Conservation (phyloP, 37 sponge, comb jelly and placozoan genomes). For the Axinella damicornis region DNA sequence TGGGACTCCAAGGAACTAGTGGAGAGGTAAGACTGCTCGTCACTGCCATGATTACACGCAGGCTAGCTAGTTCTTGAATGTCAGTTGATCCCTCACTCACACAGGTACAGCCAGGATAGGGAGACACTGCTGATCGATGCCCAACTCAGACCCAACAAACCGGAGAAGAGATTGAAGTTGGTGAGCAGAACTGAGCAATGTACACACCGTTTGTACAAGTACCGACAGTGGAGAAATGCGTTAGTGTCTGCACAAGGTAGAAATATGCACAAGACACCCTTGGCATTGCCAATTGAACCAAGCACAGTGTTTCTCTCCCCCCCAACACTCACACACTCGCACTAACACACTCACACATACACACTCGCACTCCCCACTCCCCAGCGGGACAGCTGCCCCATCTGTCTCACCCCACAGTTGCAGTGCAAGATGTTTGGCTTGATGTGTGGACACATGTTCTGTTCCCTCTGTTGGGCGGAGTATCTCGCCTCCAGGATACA, state of each 20-base stretch:
- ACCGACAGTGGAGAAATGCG: too few relatives aligned
- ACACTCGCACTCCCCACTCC: neutral
- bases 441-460: conserved; percentile 82
- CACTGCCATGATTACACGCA: neutral
- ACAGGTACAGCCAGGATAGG: conserved; percentile 27
- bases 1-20: conserved; percentile 28
- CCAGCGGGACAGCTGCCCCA: conserved; percentile 33
- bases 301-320: too few relatives aligned
- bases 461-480: conserved; percentile 61
- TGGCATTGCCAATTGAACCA: too few relatives aligned
- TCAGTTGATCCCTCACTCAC: neutral
- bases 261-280: too few relatives aligned
- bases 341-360: too few relatives aligned
- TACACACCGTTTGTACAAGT: too few relatives aligned
- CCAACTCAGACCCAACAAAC: conserved; percentile 3
- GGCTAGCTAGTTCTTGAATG: neutral
- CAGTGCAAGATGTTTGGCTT: conserved; percentile 25
- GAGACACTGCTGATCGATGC: conserved; percentile 20
- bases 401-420: conserved; percentile 34
- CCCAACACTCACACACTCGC: too few relatives aligned
- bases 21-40: conserved; percentile 8
- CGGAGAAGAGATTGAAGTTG: neutral
- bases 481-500: conserved; percentile 47
- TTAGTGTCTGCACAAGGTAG: too few relatives aligned
- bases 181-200: neutral